phyloP scores from a whole-genome alignment of 2,888 invertebrate genomes.

The Paralinhomoeus sp. region DNA sequence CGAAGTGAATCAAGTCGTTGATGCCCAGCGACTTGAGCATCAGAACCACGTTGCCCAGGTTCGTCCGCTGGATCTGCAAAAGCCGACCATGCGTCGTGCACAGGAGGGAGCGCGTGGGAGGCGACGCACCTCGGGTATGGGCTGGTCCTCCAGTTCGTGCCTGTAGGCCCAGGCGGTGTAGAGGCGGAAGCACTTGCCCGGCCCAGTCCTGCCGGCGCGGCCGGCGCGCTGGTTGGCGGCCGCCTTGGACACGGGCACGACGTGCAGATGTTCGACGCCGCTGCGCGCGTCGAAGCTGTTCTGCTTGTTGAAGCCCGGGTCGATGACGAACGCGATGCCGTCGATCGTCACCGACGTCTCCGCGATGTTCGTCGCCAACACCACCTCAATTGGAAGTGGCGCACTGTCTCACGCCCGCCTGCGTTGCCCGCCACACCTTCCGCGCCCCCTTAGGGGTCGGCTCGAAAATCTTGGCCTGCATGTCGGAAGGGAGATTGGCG shows the following conservation, averaged over 20 bases:
- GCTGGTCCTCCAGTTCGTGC: constrained; percentile 89
- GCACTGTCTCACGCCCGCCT: no score
- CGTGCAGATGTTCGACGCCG: constrained; percentile 92
- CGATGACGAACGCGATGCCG: constrained; percentile 92
- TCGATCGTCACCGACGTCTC: constrained; percentile 97
- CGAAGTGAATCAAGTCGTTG: constrained; percentile 88
- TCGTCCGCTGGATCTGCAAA: constrained; percentile 69
- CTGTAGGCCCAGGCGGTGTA: constrained; percentile 98
- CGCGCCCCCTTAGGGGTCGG: constrained; percentile 86
- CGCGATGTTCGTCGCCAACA: constrained; percentile 92
- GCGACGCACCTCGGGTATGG: constrained; percentile 56
- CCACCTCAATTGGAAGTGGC: no score
- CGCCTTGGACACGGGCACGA: constrained; percentile 45
- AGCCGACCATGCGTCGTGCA: no score
- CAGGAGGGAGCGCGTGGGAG: no score
- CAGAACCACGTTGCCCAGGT: constrained; percentile 86
- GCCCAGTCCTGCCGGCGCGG: constrained; percentile 30
- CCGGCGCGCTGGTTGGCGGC: neutral
- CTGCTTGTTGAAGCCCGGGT: constrained; percentile 97
- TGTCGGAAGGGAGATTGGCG: constrained; percentile 88
- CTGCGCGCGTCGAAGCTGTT: constrained; percentile 90
- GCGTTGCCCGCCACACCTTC: no score
- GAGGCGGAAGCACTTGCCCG: constrained; percentile 88
- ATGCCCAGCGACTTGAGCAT: constrained; percentile 88
- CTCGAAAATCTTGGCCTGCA: constrained; percentile 96